Evolutionary conservation across 2,113 vertebrate genomes (phyloP).

Genomic region (Seriola quinqueradiata): DNA sequence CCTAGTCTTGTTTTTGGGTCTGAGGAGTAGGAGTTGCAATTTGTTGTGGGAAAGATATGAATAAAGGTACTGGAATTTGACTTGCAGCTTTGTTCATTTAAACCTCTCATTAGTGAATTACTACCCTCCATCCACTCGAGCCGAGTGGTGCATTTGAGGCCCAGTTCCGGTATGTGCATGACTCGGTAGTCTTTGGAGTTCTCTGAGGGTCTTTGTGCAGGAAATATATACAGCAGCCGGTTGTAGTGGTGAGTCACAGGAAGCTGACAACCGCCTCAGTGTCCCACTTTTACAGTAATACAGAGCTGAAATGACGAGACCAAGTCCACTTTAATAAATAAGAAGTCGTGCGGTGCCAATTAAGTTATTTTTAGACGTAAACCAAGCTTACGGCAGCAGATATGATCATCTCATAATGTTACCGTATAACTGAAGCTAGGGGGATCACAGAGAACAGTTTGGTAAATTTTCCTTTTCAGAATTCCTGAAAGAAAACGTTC

Average conservation of each 20-base stretch:
- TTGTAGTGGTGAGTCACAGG: conserved; percentile 59
- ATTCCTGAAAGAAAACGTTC: not conserved
- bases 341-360: conserved; percentile 4
- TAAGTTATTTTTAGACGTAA: conserved; percentile 25
- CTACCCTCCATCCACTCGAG: not conserved
- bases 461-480: conserved; percentile 7
- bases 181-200: conserved; percentile 20
- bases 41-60: not conserved
- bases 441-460: not conserved
- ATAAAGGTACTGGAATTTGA: not conserved
- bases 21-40: not conserved
- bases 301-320: conserved; percentile 28
- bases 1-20: no score
- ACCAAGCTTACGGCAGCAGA: not conserved
- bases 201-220: conserved; percentile 42
- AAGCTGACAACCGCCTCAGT: conserved; percentile 37
- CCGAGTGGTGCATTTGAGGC: conserved; percentile 3
- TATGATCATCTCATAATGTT: not conserved
- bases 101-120: conserved; percentile 1
- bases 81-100: not conserved
- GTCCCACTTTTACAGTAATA: conserved; percentile 49
- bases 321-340: conserved; percentile 35
- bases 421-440: not conserved
- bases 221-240: conserved; percentile 6
- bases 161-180: conserved; percentile 6